phyloP scores from a whole-genome alignment of 2,797 vertebrate species.

The Momotus momota region DNA sequence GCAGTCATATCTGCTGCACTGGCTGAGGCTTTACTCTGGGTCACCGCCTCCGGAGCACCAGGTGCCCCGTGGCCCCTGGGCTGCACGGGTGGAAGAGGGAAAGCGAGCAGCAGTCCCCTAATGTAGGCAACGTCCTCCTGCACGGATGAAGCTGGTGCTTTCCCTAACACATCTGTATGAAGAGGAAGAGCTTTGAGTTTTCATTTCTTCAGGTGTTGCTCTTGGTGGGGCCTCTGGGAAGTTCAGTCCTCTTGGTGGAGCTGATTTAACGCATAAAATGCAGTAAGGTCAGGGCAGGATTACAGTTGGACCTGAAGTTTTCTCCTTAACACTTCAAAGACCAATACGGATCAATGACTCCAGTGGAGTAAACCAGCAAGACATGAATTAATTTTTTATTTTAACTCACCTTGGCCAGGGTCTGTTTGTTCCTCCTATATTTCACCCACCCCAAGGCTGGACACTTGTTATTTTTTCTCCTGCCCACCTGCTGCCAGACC shows the following conservation, averaged over 20 bases:
- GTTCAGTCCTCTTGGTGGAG: not conserved
- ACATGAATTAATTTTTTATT: not conserved
- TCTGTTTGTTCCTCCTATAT: not conserved
- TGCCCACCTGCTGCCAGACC: not conserved
- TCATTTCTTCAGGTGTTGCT: not conserved
- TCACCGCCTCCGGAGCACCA: not conserved
- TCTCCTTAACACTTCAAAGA: not conserved
- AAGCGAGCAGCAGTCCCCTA: not conserved
- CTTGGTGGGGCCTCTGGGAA: not conserved
- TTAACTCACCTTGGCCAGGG: not conserved
- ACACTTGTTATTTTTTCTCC: not conserved
- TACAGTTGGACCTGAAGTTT: not conserved
- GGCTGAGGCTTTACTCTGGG: not conserved
- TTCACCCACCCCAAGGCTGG: not conserved
- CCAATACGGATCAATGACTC: not conserved
- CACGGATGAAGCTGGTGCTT: not conserved
- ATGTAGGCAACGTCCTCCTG: not conserved
- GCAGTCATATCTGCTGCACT: not conserved
- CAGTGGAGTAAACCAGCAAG: not conserved
- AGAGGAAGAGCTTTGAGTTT: not conserved
- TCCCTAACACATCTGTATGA: not conserved
- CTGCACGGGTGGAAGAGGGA: not conserved
- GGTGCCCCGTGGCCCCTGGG: rapidly evolving
- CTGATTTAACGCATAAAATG: not conserved
- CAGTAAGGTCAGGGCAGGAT: not conserved